These are phyloP conservation scores for Meteorus colon DNA, from an alignment of 2,888 invertebrate species.

Conservation along the genomic window DNA sequence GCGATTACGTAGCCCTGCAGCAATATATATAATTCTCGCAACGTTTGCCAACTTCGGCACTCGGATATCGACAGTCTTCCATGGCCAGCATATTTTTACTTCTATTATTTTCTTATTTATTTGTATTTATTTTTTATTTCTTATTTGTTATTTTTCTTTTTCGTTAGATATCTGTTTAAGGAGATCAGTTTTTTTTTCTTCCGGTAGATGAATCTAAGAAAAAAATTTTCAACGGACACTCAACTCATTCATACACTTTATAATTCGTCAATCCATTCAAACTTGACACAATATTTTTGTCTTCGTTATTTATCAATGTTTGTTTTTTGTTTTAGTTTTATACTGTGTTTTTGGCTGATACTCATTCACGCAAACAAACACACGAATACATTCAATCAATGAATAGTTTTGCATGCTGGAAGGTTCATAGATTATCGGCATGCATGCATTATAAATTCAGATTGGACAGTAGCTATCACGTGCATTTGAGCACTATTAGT, in stretches of 20 bases:
- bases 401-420: slow-evolving; percentile 13
- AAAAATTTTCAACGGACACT: background rate
- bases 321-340: background rate
- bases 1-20: slow-evolving; percentile 44
- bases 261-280: background rate
- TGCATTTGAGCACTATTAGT: background rate
- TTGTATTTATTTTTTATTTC: slow-evolving; percentile 11
- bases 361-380: slow-evolving; percentile 1
- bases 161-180: slow-evolving; percentile 10
- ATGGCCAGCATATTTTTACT: slow-evolving; percentile 12
- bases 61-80: slow-evolving; percentile 4
- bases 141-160: slow-evolving; percentile 16
- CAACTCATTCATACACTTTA: background rate
- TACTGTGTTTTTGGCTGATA: background rate
- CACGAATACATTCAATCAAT: background rate
- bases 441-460: slow-evolving; percentile 1
- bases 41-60: slow-evolving; percentile 1
- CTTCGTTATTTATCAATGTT: background rate
- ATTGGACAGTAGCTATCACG: slow-evolving; percentile 13
- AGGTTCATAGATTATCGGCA: slow-evolving; percentile 14
- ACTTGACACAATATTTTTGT: background rate
- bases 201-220: slow-evolving; percentile 9
- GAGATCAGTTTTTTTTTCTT: slow-evolving; percentile 33
- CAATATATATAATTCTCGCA: slow-evolving; percentile 21
- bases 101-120: background rate